Evolutionary conservation across 2,888 invertebrate genomes (phyloP).

Genomic region (Caradrina clavipalpis): DNA sequence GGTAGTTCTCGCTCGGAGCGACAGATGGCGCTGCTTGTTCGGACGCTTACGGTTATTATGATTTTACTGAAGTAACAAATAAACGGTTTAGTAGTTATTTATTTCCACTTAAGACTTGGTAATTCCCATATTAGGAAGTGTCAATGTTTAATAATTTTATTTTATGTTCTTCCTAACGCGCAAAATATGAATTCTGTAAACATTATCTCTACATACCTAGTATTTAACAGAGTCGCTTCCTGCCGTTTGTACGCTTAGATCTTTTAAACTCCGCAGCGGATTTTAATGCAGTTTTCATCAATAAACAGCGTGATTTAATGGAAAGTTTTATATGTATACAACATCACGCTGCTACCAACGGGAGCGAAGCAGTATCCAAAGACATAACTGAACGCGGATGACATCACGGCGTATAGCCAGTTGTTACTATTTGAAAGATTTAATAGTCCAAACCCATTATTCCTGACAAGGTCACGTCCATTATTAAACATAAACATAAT

Average conservation of each 20-base stretch:
- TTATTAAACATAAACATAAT: slow-evolving; percentile 9
- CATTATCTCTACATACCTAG: too few species aligned
- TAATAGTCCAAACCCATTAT: slow-evolving; percentile 11
- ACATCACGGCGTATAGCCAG: too few species aligned
- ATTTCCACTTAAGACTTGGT: neutral
- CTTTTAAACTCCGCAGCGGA: too few species aligned
- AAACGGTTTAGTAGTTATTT: neutral
- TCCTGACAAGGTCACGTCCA: neutral
- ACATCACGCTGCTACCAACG: too few species aligned
- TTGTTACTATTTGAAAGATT: neutral
- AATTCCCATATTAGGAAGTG: neutral
- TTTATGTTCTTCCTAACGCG: neutral
- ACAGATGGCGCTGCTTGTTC: slow-evolving; percentile 39
- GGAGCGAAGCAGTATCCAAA: too few species aligned
- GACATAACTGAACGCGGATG: too few species aligned
- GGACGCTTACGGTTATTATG: neutral
- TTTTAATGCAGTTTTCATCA: too few species aligned
- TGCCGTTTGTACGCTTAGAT: too few species aligned
- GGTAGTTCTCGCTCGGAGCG: slow-evolving; percentile 13
- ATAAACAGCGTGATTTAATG: too few species aligned
- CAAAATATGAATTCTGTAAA: neutral
- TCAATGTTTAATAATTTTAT: neutral
- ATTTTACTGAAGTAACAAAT: neutral
- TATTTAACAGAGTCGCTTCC: too few species aligned
- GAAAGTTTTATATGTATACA: too few species aligned